phyloP scores from a whole-genome alignment of 2,888 invertebrate genomes.

The Eilema sororculum region DNA sequence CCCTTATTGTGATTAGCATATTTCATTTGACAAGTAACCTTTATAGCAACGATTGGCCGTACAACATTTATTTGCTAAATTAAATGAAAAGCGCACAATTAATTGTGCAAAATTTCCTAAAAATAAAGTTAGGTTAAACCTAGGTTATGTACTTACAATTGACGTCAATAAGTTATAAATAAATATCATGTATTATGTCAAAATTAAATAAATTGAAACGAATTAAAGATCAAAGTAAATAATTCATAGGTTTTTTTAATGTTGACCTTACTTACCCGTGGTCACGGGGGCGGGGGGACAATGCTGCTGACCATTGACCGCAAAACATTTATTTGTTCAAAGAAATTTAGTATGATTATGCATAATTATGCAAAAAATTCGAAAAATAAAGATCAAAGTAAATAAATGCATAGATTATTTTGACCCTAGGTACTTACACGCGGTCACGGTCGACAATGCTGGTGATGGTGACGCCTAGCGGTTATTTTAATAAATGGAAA shows the following conservation, averaged over 20 bases:
- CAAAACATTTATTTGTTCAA: background rate
- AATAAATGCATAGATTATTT: background rate
- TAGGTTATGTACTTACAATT: too few relatives aligned
- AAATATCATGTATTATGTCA: too few relatives aligned
- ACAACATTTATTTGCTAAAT: too few relatives aligned
- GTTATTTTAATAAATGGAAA: conserved; percentile 4
- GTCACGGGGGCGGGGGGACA: background rate
- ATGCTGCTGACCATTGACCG: too few relatives aligned
- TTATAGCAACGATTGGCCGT: too few relatives aligned
- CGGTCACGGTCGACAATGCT: background rate
- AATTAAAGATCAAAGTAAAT: background rate
- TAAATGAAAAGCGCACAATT: too few relatives aligned
- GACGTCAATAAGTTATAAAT: too few relatives aligned
- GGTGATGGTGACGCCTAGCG: conserved; percentile 10
- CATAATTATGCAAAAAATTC: background rate
- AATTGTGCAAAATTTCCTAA: too few relatives aligned
- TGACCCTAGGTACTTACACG: background rate
- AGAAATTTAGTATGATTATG: background rate
- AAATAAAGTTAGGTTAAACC: too few relatives aligned
- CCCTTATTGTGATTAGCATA: too few relatives aligned
- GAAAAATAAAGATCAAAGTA: conserved; percentile 1
- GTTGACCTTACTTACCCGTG: background rate
- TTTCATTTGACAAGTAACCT: too few relatives aligned
- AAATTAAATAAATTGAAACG: too few relatives aligned
- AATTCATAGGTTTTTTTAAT: background rate